Conservation (phyloP, 2,113 vertebrate species). For the Anolis sagrei region DNA sequence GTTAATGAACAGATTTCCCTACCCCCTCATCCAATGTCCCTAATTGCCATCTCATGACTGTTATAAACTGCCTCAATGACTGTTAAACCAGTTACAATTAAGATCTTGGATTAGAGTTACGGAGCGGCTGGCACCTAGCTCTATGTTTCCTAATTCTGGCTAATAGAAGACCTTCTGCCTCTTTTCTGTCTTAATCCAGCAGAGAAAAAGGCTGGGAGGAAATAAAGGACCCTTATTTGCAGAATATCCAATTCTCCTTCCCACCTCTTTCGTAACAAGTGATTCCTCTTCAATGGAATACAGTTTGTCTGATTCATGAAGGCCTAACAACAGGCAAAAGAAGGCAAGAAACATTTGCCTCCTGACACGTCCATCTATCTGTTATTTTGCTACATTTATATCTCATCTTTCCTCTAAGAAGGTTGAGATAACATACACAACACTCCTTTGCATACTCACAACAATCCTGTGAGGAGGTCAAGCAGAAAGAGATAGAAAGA, state of each 20-base stretch:
- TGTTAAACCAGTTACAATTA: conserved; percentile 73
- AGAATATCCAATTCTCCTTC: conserved; percentile 67
- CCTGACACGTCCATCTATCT: too few relatives aligned
- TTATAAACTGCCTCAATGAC: conserved; percentile 63
- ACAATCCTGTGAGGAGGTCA: neutral
- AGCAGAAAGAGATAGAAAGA: too few relatives aligned
- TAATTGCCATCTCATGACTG: conserved; percentile 66
- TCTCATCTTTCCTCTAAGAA: neutral
- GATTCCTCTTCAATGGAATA: conserved; percentile 52
- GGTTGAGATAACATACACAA: neutral
- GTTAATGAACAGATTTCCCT: conserved; percentile 78
- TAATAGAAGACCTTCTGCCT: conserved; percentile 74
- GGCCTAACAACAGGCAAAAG: conserved; percentile 50
- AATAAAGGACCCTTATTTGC: conserved; percentile 47
- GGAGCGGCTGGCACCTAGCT: conserved; percentile 65
- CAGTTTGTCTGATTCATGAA: conserved; percentile 33
- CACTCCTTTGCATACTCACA: neutral
- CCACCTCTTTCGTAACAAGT: conserved; percentile 49
- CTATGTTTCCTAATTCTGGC: conserved; percentile 71
- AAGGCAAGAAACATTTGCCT: too few relatives aligned
- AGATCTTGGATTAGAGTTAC: conserved; percentile 73
- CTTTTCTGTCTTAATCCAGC: conserved; percentile 69
- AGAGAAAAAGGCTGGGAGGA: conserved; percentile 41
- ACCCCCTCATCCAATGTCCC: conserved; percentile 69
- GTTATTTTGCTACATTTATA: too few relatives aligned